Base-by-base conservation (phyloP, 1,140 invertebrate species). In the Halictus rubicundus region DNA sequence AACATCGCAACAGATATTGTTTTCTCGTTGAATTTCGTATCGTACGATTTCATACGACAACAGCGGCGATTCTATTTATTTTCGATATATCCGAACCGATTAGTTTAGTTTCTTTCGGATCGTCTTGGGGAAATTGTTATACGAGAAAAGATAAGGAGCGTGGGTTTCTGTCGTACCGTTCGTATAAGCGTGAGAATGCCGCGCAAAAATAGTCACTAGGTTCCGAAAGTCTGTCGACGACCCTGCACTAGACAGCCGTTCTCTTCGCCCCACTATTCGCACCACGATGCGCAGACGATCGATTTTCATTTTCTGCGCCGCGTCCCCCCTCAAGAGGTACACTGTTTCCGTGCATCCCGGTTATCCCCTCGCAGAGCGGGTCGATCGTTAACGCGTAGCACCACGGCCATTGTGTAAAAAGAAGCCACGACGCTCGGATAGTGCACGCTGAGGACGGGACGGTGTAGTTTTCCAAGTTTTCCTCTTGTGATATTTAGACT, bases 401-500 rank as follows among this genome's bases (percentile, higher is more conserved):
- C 49, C 64, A 81, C 79, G 78, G 84, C 85, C 92, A 93, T 93
- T 93, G 92, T 92, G 92, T 90, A 89, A 90, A 91, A 92, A 92
- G 91, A 89, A 89, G 69, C 83, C 87, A 85, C 75, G 86, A 84
- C 85, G 90, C 84, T 88, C 88, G 90, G 91, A 88, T 92, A 91
- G 92, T 92, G 91, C 80, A 89, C 88, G 91, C 88, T 88, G 88
- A 92, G 89, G 90, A 89, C 88, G 81, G 85, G 88, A 89, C 37
- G 90, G 88, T 89, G 90, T 91, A 92, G 92, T 93, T 93, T 89
- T 89, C 91, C 88, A 89, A 82, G 63, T 89, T 92, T 90, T 91
- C 90, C 89, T 92, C 88, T 87, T 93, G 92, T 93, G 92, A 93
- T 93, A 93, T 89, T 91, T 88, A 92, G 89, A 91, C 88, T 93